phyloP scores from a whole-genome alignment of 2,113 vertebrate species.

The Erinaceus europaeus region DNA sequence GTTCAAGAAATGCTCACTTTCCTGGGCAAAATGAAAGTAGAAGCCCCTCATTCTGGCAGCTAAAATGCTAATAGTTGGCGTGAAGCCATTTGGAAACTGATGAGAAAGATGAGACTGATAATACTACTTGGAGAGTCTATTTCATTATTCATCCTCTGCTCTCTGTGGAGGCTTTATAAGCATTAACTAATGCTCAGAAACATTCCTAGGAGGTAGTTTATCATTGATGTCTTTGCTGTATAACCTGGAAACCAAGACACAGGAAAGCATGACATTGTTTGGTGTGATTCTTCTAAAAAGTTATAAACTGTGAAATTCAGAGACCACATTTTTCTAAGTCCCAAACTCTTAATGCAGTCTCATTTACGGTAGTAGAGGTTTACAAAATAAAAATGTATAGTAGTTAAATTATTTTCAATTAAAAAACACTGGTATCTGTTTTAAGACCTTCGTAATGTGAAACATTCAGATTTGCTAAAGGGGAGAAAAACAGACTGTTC shows the following conservation, averaged over 20 bases:
- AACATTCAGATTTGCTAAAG: background rate
- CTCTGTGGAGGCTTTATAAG: constrained; percentile 62
- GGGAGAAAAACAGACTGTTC: background rate
- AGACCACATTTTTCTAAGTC: background rate
- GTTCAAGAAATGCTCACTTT: constrained; percentile 54
- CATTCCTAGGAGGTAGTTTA: constrained; percentile 47
- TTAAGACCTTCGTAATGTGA: background rate
- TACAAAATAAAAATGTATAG: background rate
- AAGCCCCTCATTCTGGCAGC: constrained; percentile 57
- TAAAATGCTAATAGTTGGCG: constrained; percentile 65
- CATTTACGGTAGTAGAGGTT: background rate
- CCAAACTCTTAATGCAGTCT: background rate
- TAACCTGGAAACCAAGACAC: constrained; percentile 44
- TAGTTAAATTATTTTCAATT: background rate
- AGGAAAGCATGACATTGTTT: constrained; percentile 36
- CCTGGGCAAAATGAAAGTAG: constrained; percentile 67
- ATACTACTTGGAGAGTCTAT: constrained; percentile 55
- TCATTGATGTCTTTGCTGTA: constrained; percentile 59
- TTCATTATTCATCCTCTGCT: constrained; percentile 64
- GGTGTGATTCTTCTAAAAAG: constrained; percentile 22
- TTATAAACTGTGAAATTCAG: background rate
- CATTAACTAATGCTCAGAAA: constrained; percentile 69
- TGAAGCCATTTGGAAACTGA: constrained; percentile 61
- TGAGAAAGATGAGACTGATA: constrained; percentile 56
- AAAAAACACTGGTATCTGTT: background rate